Evolutionary conservation across 2,797 vertebrate species (phyloP).

Genomic region (Pseudochirops corinnae): DNA sequence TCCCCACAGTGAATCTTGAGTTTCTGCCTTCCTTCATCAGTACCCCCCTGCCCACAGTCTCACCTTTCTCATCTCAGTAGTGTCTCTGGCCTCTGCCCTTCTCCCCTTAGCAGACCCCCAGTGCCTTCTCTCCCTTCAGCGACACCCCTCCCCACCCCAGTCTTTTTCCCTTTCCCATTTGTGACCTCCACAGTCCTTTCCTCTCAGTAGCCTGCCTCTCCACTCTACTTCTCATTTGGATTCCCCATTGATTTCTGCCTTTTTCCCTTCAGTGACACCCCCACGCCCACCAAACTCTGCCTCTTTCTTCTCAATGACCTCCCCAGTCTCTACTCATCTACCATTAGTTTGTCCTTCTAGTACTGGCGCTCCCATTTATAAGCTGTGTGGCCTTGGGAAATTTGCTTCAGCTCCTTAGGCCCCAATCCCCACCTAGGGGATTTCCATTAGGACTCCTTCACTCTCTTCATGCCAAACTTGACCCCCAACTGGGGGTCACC

Average conservation of each 20-base stretch:
- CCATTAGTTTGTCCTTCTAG: neutral
- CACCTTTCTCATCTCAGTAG: neutral
- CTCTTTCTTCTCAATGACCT: neutral
- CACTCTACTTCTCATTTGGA: neutral
- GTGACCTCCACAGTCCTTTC: too few relatives aligned
- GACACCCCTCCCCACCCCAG: too few relatives aligned
- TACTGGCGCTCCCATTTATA: neutral
- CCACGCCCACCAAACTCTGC: neutral
- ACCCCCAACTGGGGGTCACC: neutral
- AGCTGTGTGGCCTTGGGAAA: slow-evolving; percentile 9
- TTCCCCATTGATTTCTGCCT: neutral
- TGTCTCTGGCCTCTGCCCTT: neutral
- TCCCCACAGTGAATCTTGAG: neutral
- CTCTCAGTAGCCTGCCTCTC: rapidly evolving
- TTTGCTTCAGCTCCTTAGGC: neutral
- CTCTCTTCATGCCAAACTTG: neutral
- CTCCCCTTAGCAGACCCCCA: neutral
- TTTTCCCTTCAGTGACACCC: neutral
- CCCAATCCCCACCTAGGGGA: neutral
- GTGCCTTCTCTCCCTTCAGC: neutral
- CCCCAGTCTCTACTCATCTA: neutral
- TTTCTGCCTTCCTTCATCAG: neutral
- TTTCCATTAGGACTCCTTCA: neutral
- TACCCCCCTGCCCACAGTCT: too few relatives aligned
- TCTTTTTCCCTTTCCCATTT: neutral